A percentile compares a stretch with the other conserved stretches of the same genome.
phyloP scores from a whole-genome alignment of 2,113 vertebrate genomes.

The Stigmatopora argus region DNA sequence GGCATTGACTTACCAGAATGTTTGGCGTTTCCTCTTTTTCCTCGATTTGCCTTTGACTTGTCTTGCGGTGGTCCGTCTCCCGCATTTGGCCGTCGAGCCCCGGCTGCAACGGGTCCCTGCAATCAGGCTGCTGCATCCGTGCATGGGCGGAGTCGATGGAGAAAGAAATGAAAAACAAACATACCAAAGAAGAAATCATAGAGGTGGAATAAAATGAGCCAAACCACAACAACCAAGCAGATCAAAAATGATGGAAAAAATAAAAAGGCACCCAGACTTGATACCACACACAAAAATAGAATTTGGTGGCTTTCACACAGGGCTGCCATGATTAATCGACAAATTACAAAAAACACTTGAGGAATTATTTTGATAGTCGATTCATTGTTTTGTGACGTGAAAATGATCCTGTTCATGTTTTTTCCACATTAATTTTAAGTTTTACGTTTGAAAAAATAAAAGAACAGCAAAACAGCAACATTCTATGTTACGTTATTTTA shows the following conservation, averaged over 20 bases:
- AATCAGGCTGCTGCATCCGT: constrained; percentile 88
- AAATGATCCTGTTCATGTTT: too few relatives aligned
- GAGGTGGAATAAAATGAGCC: constrained; percentile 50
- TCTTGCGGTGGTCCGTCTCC: constrained; percentile 66
- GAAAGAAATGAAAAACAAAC: constrained; percentile 70
- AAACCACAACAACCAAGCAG: constrained; percentile 44
- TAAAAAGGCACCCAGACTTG: constrained; percentile 65
- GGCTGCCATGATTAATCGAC: too few relatives aligned
- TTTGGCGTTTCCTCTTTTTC: constrained; percentile 75
- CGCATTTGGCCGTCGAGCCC: constrained; percentile 65
- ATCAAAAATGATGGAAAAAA: constrained; percentile 53
- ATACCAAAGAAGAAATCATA: constrained; percentile 53
- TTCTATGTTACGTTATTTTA: too few relatives aligned
- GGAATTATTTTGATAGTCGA: too few relatives aligned
- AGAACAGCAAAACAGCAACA: too few relatives aligned
- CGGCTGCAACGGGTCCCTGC: constrained; percentile 78
- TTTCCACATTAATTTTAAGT: too few relatives aligned
- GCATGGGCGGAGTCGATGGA: constrained; percentile 88
- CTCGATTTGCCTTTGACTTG: constrained; percentile 62
- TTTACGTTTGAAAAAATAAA: too few relatives aligned
- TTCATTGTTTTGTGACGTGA: too few relatives aligned
- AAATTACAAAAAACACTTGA: too few relatives aligned
- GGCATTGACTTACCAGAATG: constrained; percentile 66
- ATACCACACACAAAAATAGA: constrained; percentile 59
- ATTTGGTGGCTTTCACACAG: constrained; percentile 75